Evolutionary conservation across 2,797 vertebrate genomes (phyloP).

Genomic region (Pseudocheirus occidentalis): DNA sequence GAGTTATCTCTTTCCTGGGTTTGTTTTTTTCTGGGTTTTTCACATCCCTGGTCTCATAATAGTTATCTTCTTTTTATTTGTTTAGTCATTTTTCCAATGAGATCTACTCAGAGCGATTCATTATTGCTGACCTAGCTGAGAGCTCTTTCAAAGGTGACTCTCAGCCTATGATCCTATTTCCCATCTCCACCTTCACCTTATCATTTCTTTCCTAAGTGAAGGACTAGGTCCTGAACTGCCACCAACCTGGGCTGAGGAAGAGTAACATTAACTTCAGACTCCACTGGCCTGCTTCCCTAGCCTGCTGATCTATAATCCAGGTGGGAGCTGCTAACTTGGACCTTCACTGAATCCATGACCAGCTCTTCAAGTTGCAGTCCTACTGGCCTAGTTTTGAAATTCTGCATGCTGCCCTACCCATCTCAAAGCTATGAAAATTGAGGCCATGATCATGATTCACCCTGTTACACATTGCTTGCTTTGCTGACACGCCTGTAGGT

Average conservation of each 20-base stretch:
- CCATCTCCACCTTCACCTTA: not conserved
- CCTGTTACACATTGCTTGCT: not conserved
- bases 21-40: not conserved
- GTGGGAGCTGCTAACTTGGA: not conserved
- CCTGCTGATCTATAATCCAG: not conserved
- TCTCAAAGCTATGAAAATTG: not conserved
- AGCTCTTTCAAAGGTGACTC: not conserved
- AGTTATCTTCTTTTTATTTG: not conserved
- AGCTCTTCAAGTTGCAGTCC: not conserved
- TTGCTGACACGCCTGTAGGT: not conserved
- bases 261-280: not conserved
- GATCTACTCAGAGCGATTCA: not conserved
- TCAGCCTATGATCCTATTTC: not conserved
- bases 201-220: not conserved
- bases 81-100: not conserved
- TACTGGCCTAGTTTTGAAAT: not conserved
- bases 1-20: not conserved
- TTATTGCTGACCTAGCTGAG: not conserved
- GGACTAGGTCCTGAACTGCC: not conserved
- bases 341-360: not conserved
- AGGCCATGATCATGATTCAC: not conserved
- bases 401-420: not conserved
- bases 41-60: not conserved
- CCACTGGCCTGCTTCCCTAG: not conserved
- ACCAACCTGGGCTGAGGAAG: not conserved